A percentile compares a stretch with the other conserved stretches of the same genome.
Conservation (phyloP, 2,113 vertebrate genomes). For the Eubucco bourcierii region DNA sequence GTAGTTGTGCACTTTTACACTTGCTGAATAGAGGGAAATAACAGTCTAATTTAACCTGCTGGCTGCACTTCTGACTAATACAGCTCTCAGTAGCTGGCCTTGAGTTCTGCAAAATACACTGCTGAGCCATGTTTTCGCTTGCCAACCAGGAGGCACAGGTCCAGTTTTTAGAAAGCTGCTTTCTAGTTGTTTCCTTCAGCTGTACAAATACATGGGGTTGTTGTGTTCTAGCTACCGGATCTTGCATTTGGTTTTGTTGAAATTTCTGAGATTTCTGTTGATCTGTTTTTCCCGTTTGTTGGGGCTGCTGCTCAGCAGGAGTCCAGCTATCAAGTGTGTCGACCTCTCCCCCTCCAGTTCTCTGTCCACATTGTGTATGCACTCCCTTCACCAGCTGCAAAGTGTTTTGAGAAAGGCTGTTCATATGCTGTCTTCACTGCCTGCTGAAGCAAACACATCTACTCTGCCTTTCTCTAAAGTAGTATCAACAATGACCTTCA, state of each 20-base stretch:
- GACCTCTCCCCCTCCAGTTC: not conserved
- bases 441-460: not conserved
- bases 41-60: not conserved
- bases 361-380: rapidly evolving
- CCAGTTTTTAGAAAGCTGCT: not conserved
- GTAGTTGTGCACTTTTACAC: not conserved
- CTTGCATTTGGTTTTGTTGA: not conserved
- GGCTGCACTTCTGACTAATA: not conserved
- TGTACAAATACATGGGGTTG: not conserved
- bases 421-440: not conserved
- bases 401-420: not conserved
- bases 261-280: not conserved
- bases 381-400: not conserved
- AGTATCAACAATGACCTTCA: not conserved
- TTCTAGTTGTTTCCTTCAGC: not conserved
- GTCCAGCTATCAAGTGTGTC: not conserved
- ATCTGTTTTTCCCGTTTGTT: not conserved
- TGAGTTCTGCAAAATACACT: not conserved
- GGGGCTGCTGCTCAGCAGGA: not conserved
- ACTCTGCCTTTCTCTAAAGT: not conserved
- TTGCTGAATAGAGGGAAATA: not conserved
- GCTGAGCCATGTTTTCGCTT: not conserved
- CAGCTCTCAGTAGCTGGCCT: not conserved
- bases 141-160: not conserved
- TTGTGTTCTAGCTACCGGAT: not conserved